Evolutionary conservation across 2,888 invertebrate species (phyloP).

Genomic region (Eupithecia abbreviata): DNA sequence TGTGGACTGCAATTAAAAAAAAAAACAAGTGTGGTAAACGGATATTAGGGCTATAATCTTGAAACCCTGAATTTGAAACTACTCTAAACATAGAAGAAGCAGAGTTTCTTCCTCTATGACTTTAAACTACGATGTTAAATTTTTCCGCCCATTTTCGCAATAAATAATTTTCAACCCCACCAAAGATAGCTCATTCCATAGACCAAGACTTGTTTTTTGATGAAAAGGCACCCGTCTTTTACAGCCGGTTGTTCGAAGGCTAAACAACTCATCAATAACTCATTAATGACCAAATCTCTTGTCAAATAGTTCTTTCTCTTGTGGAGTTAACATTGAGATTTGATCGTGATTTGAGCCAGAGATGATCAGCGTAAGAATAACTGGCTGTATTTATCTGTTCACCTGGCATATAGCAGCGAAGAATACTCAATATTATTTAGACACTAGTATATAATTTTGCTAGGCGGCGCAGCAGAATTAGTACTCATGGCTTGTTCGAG

Average conservation of each 20-base stretch:
- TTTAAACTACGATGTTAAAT: not conserved
- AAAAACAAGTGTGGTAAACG: too few relatives aligned
- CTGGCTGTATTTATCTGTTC: not conserved
- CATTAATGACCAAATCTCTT: not conserved
- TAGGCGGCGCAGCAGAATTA: conserved; percentile 70
- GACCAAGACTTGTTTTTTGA: not conserved
- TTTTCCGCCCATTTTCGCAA: not conserved
- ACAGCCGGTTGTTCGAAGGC: not conserved
- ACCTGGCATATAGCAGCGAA: not conserved
- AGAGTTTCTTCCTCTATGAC: not conserved
- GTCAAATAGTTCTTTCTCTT: not conserved
- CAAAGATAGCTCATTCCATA: not conserved
- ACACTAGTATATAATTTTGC: conserved; percentile 74
- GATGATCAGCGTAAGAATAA: not conserved
- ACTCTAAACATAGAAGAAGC: not conserved
- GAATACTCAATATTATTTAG: not conserved
- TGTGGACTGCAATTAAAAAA: too few relatives aligned
- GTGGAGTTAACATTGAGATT: not conserved
- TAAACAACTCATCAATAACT: not conserved
- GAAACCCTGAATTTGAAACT: not conserved
- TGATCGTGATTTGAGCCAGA: not conserved
- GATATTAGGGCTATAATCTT: too few relatives aligned
- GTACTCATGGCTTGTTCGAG: conserved; percentile 77
- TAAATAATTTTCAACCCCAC: not conserved
- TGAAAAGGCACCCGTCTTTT: not conserved